These are phyloP conservation scores for Thalassarche chlororhynchos DNA, from an alignment of 2,113 vertebrate genomes.

Conservation along the genomic window DNA sequence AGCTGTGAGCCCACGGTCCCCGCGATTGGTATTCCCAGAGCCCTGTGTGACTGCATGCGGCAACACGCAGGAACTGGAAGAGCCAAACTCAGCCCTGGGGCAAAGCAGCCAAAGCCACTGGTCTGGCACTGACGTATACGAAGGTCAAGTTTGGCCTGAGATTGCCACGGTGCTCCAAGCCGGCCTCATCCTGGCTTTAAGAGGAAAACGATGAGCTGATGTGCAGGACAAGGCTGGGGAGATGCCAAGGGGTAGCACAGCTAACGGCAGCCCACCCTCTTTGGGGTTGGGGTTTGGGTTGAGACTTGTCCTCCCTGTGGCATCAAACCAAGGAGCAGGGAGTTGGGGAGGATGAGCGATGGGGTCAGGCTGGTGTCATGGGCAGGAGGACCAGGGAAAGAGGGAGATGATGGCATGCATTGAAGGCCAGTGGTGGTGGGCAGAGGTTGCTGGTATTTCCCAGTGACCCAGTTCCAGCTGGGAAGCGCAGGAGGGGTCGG, in stretches of 20 bases:
- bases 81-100: not conserved
- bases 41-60: not conserved
- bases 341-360: not conserved
- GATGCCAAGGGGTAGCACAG: not conserved
- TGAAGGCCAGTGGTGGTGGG: not conserved
- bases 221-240: not conserved
- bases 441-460: not conserved
- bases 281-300: not conserved
- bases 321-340: not conserved
- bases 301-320: not conserved
- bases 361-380: not conserved
- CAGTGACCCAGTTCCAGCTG: not conserved
- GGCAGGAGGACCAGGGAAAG: not conserved
- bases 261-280: not conserved
- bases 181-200: not conserved
- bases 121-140: accelerated
- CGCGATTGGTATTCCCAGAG: accelerated
- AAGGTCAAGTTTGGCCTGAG: not conserved
- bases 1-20: not conserved
- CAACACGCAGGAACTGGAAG: not conserved
- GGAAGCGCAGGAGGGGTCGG: not conserved
- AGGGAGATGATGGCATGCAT: not conserved
- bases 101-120: not conserved
- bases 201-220: not conserved
- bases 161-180: not conserved